Evolutionary conservation across 2,888 invertebrate species (phyloP).

Genomic region (Acanthosepion esculentum): DNA sequence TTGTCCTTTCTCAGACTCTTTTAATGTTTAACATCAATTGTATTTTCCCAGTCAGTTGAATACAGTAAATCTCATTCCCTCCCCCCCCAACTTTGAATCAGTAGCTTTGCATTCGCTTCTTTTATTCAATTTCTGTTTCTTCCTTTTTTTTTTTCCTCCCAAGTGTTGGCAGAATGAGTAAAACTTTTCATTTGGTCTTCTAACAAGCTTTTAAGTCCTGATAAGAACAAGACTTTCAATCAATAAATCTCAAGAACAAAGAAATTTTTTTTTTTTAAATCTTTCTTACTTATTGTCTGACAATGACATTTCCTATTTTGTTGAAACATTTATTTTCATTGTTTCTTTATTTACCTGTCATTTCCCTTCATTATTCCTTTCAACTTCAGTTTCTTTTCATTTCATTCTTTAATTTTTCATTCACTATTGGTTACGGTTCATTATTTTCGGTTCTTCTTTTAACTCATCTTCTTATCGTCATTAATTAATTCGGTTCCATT

Average conservation of each 20-base stretch:
- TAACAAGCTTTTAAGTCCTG: neutral
- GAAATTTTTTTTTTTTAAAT: neutral
- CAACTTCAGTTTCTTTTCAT: neutral
- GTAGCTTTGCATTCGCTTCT: neutral
- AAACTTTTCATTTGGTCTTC: neutral
- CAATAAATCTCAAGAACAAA: neutral
- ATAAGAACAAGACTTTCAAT: slow-evolving; percentile 1
- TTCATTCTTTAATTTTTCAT: neutral
- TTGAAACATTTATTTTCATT: neutral
- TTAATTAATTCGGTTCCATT: neutral
- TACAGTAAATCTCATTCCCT: neutral
- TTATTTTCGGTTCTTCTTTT: neutral
- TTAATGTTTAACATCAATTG: neutral
- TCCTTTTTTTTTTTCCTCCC: neutral
- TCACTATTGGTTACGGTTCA: neutral
- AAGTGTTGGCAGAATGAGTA: neutral
- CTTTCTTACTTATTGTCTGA: neutral
- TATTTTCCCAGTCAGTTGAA: neutral
- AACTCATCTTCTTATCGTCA: neutral
- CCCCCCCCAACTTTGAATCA: neutral
- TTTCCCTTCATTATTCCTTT: neutral
- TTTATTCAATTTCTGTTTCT: neutral
- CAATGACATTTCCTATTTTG: neutral
- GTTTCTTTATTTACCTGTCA: neutral
- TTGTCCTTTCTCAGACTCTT: neutral